These are phyloP conservation scores for Gasteruption jaculator DNA, from an alignment of 2,888 invertebrate species.

Conservation along the genomic window DNA sequence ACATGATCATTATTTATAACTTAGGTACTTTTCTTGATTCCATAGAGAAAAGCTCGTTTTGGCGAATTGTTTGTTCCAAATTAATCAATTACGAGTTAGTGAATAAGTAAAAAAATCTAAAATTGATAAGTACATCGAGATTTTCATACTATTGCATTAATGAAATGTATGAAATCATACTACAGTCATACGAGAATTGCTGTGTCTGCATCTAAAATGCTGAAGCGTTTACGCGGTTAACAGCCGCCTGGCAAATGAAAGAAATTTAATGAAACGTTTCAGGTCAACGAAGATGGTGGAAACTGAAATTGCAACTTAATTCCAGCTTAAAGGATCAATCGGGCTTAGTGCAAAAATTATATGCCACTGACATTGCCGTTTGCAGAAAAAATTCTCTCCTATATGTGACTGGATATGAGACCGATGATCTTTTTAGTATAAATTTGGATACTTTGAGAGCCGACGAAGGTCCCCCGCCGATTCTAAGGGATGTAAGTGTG, in stretches of 20 bases:
- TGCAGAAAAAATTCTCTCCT: conserved; percentile 39
- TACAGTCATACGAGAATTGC: too few relatives aligned
- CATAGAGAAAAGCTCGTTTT: background rate
- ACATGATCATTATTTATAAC: conserved; percentile 33
- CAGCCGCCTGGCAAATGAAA: too few relatives aligned
- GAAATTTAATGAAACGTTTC: conserved; percentile 32
- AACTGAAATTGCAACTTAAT: conserved; percentile 32
- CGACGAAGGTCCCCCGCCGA: conserved; percentile 19
- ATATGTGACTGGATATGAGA: conserved; percentile 41
- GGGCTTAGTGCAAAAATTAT: too few relatives aligned
- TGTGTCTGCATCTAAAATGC: too few relatives aligned
- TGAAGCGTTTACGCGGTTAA: too few relatives aligned
- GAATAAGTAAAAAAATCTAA: conserved; percentile 1
- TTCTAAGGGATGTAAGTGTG: too few relatives aligned
- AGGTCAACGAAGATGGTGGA: conserved; percentile 42
- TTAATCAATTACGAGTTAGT: too few relatives aligned
- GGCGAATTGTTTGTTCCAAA: too few relatives aligned
- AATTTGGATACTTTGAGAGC: conserved; percentile 31
- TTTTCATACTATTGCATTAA: background rate
- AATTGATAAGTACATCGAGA: background rate
- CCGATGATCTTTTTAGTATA: conserved; percentile 40
- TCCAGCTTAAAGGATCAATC: too few relatives aligned
- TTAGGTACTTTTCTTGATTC: conserved; percentile 21
- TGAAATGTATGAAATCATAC: conserved; percentile 27
- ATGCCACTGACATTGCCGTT: conserved; percentile 41